Base-by-base conservation (phyloP, 2,797 vertebrate species). In the Prionace glauca region DNA sequence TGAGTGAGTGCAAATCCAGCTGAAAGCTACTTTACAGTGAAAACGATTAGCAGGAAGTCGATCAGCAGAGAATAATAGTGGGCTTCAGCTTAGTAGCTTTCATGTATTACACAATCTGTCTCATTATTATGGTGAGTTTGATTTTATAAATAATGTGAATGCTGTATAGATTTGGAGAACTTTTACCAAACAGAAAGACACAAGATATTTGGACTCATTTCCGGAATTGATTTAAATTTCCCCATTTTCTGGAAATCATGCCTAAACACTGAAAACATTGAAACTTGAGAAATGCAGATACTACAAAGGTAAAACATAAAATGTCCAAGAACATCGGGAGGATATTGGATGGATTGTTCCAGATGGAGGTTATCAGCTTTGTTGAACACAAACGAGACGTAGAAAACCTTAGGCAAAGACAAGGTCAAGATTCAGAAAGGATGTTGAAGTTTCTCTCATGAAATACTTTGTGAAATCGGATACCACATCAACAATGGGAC, bases 51-150 rank as follows among this genome's bases (percentile, higher is more conserved):
- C 72, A 74, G 72, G 26, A 74, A 74, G 72, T 29, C 72, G 24
- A 29, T 67, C 65, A 10, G 9, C 26, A 8, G 72, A 74, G 72
- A 74, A 9, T 32, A 29, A 26, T 99, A 18, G 98, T 99, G 1
- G 97, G 97, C 96, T 98, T 99, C 97, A 99, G 99, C 97, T 97
- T 99, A 0, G 2, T 98, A 10, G 97, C 99, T 95, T 99, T 99
- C 95, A 97, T 97, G 0, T 99, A 99, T 96, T 99, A 99, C 97
- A 99, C 99, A 0, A 95, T 98, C 87, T 99, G 99, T 99, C 98
- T 99, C 96, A 97, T 99, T 36, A 67, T 98, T 0, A 97, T 99
- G 99, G 99, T 99, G 98, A 0, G 98, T 96, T 65, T 62, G 60
- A 26, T 32, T 71, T 72, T 91, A 69, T 10, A 92, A 65, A 92